Conservation (phyloP, 2,113 vertebrate species). For the Amphiprion percula region DNA sequence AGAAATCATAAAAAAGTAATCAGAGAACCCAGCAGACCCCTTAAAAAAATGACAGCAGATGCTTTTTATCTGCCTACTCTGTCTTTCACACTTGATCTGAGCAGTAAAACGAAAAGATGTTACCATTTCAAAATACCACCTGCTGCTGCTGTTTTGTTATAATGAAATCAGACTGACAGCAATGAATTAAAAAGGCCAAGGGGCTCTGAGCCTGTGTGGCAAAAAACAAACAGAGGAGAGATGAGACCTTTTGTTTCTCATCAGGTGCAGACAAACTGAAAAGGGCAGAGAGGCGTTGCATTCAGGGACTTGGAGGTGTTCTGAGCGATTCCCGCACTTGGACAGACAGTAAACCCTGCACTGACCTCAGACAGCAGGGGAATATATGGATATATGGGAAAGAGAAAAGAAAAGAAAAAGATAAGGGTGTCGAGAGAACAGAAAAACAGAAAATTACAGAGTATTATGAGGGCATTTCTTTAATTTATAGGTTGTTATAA, state of each 20-base stretch:
- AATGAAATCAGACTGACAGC: background rate
- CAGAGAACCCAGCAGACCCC: background rate
- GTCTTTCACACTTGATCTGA: constrained; percentile 1
- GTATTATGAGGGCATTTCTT: background rate
- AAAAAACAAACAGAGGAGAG: constrained; percentile 24
- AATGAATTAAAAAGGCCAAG: background rate
- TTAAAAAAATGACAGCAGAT: background rate
- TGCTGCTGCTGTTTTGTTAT: constrained; percentile 5
- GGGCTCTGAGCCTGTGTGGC: background rate
- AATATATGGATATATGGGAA: background rate
- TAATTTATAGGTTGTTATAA: background rate
- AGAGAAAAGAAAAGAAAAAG: background rate
- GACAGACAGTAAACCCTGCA: background rate
- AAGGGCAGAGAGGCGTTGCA: constrained; percentile 22
- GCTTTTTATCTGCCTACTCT: background rate
- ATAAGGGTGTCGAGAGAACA: background rate
- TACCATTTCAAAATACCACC: background rate
- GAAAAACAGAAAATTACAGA: background rate
- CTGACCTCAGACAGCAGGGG: background rate
- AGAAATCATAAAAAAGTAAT: background rate
- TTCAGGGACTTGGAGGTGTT: constrained; percentile 31
- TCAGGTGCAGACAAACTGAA: constrained; percentile 31
- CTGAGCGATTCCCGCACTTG: background rate
- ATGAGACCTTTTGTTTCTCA: constrained; percentile 28
- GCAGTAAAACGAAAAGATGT: background rate